Base-by-base conservation (phyloP, 2,797 vertebrate genomes). In the Gallinago nigripennis region DNA sequence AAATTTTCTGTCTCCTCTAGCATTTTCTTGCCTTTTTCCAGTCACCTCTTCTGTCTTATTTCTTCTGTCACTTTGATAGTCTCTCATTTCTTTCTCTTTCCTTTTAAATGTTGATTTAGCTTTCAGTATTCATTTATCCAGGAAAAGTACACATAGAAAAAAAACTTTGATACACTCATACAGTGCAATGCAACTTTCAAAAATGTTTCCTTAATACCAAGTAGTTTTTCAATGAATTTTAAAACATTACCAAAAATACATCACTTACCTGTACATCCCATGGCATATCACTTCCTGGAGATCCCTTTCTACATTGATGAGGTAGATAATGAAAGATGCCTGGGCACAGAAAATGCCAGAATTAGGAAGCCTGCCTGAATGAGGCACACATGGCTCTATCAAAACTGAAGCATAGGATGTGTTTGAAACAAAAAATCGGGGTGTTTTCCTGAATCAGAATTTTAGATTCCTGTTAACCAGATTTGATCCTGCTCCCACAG, bases 1-100 rank as follows among this genome's bases (percentile, higher is more conserved):
- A 41, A 69, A 75, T 77, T 71, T 95, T 96, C 50, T 92, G 56
- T 93, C 54, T 73, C 35, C 87, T 81, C 20, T 77, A 64, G 41
- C 19, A 53, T 75, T 88, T 94, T 83, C 37, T 88, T 89, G 33
- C 30, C n/a, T 91, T 92, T 89, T 83, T 48, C 61, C 12, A 11
- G 86, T 93, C 8, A 14, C 30, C 25, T 43, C 10, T 88, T 79
- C 66, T 90, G 37, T 75, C 81, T 94, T 51, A 57, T 1, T 94
- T 46, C 48, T 65, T 68, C 57, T 3, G 1, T 89, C 75, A 72
- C n/a, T 72, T 86, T 60, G 48, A 1, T 25, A 69, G 69, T 69
- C 33, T 80, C 66, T 76, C 16, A 3, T 86, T 86, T 92, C 46
- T 64, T 68, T 87, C 28, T 86, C 31, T 82, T 31, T 73, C 19